These are phyloP conservation scores for Phocoena sinus DNA, from an alignment of 2,113 vertebrate genomes.

Conservation along the genomic window DNA sequence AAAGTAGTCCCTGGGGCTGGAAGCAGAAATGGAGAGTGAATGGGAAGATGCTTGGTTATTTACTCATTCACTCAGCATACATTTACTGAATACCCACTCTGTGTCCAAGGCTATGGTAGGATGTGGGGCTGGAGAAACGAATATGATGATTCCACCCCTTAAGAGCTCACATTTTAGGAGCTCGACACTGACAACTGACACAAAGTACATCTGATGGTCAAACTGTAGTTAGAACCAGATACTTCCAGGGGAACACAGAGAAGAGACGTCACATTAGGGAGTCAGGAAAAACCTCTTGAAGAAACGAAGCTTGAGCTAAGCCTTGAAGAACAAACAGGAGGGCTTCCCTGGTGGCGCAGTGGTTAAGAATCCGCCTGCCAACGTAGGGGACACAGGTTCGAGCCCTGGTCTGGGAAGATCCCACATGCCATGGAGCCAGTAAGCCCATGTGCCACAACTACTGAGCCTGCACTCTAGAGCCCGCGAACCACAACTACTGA, in stretches of 20 bases:
- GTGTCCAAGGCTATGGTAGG: neutral
- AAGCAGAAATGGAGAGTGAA: neutral
- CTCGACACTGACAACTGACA: neutral
- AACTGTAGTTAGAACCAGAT: neutral
- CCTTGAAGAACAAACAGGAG: neutral
- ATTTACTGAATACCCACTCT: neutral
- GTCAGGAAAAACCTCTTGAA: neutral
- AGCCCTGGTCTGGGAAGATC: too few species aligned
- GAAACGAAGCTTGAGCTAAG: neutral
- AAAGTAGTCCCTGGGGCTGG: neutral
- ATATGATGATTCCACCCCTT: neutral
- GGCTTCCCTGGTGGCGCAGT: too few species aligned
- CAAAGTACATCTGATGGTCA: neutral
- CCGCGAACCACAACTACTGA: too few species aligned
- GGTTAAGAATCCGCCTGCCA: too few species aligned
- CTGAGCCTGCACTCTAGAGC: too few species aligned
- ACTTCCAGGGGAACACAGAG: neutral
- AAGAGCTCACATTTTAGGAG: neutral
- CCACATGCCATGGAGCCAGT: too few species aligned
- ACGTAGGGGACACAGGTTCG: too few species aligned
- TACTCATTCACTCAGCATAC: neutral
- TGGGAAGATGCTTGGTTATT: rapidly evolving
- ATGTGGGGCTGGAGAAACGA: neutral
- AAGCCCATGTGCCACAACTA: too few species aligned
- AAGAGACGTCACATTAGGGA: neutral